phyloP scores from a whole-genome alignment of 1,140 invertebrate genomes.

The Ostrea denselamellosa region DNA sequence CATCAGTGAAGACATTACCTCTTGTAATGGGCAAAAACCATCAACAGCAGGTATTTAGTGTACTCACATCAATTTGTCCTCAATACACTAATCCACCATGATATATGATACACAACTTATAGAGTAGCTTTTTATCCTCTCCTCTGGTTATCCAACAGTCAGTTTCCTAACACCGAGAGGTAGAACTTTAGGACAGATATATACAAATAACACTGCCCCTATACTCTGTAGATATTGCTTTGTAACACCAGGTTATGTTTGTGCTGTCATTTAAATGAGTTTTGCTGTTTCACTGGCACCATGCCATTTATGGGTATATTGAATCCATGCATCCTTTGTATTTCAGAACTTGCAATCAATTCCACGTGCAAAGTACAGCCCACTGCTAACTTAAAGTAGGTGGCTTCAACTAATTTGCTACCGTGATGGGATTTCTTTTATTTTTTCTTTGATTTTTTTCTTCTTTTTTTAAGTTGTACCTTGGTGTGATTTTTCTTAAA shows the following conservation, averaged over 20 bases:
- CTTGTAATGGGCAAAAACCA: background rate
- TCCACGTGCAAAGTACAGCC: background rate
- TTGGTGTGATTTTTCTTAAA: background rate
- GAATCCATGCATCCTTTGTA: background rate
- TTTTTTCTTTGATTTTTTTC: background rate
- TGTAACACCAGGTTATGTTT: background rate
- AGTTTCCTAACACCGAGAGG: background rate
- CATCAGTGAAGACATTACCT: background rate
- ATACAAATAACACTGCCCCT: background rate
- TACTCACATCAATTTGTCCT: background rate
- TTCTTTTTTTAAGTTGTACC: background rate
- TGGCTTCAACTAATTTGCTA: background rate
- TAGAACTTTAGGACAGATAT: background rate
- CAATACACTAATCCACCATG: background rate
- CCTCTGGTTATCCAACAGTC: background rate
- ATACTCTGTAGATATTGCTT: background rate
- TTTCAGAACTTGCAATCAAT: background rate
- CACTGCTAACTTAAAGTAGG: background rate
- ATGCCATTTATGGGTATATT: background rate
- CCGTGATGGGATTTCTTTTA: background rate
- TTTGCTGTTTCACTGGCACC: background rate
- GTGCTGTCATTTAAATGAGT: conserved; percentile 7
- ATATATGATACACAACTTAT: background rate
- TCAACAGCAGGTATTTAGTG: background rate
- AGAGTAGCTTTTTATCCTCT: background rate